Evolutionary conservation across 2,888 invertebrate genomes (phyloP).

Genomic region (Tachystola acroxantha): DNA sequence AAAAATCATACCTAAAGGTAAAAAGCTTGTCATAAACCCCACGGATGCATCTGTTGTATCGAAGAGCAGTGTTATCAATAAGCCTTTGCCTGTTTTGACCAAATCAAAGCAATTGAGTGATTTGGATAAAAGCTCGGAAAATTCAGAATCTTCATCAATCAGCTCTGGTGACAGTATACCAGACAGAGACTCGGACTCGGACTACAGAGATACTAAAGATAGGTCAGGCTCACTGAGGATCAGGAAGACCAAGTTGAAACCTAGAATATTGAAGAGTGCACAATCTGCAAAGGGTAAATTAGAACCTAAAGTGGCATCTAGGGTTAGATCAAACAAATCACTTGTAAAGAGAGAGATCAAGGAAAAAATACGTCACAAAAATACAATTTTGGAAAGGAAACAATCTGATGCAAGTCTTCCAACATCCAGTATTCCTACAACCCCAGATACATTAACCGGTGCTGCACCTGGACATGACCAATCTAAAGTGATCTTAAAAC

Average conservation of each 20-base stretch:
- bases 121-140: conserved; percentile 44
- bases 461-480: conserved; percentile 30
- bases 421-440: conserved; percentile 29
- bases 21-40: conserved; percentile 58
- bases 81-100: conserved; percentile 44
- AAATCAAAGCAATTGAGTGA: conserved; percentile 48
- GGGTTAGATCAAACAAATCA: conserved; percentile 46
- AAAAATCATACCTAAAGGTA: conserved; percentile 71
- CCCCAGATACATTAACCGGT: conserved; percentile 32
- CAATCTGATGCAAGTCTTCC: conserved; percentile 33
- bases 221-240: conserved; percentile 42
- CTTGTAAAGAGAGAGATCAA: conserved; percentile 51
- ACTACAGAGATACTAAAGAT: conserved; percentile 72
- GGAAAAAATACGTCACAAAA: conserved; percentile 52
- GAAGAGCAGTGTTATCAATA: conserved; percentile 58
- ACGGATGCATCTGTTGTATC: conserved; percentile 48
- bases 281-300: conserved; percentile 39
- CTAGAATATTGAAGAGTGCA: conserved; percentile 53
- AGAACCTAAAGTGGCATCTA: conserved; percentile 48
- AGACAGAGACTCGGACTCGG: conserved; percentile 81
- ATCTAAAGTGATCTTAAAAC: conserved; percentile 65
- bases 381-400: conserved; percentile 38
- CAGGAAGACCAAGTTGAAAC: conserved; percentile 55
- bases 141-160: conserved; percentile 67
- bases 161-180: conserved; percentile 76